Base-by-base conservation (phyloP, 1,140 invertebrate genomes). In the Pomacea maculata region DNA sequence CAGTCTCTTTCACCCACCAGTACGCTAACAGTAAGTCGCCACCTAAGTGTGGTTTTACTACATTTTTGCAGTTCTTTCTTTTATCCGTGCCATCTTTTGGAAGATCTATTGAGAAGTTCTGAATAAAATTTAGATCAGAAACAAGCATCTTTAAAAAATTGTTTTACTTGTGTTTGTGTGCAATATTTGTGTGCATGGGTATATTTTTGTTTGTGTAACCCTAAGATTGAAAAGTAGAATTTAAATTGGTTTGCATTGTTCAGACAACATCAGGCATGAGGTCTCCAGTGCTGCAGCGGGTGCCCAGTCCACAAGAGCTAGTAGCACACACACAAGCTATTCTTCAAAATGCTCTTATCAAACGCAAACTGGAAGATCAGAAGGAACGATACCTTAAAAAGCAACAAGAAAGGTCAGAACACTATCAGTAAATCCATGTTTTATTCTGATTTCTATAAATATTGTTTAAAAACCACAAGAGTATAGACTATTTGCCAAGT, bases 331-430 rank as follows among this genome's bases (percentile, higher is more conserved):
- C 95, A 52, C 95, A 96, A 90, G 94, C 93, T 78, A 96, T 96
- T 84, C 94, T 96, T 93, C 95, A 96, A 90, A 93, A 93, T 85
- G 95, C 95, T 55, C 92, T 96, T 77, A 95, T 96, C 82, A 96
- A 96, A 91, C 95, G 95, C 91, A 96, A 96, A 89, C 92, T 96
- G 67, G 95, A 96, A 89, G 95, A 96, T 87, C 95, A 96, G 90
- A 94, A 94, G 75, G 95, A 96, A 88, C 95, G 96, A 88, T 96
- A 93, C 88, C 93, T 95, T 57, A 95, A 95, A 85, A 93, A 95
- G 83, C 95, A 96, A 89, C 95, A 96, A 88, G 85, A 89, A 71
- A 86, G 88, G 87, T 88, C 67, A 75, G 64, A 55, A 21, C 54
- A 4, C 17, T n/a, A 9, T 55, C 29, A 77, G 29, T 17, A 4